phyloP scores from a whole-genome alignment of 2,797 vertebrate species.

The Chromis chromis region DNA sequence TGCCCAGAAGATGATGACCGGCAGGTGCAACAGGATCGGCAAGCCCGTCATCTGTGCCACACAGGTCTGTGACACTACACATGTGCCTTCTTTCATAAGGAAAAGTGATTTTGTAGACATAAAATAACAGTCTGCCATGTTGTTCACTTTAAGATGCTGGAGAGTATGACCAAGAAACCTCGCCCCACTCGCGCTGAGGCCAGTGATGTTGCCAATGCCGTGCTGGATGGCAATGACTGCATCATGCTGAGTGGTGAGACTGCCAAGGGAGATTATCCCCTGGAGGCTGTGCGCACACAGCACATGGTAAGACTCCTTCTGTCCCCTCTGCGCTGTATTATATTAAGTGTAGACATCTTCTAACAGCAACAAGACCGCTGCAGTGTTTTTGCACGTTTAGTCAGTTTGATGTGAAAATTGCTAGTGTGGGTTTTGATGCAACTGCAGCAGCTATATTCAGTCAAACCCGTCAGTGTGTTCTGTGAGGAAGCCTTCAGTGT shows the following conservation, averaged over 20 bases:
- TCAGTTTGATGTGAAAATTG: neutral
- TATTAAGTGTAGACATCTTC: neutral
- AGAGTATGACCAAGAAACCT: conserved; percentile 84
- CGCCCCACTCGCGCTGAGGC: conserved; percentile 82
- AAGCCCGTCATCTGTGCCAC: conserved; percentile 97
- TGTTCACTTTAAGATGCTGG: conserved; percentile 70
- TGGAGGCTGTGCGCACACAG: conserved; percentile 95
- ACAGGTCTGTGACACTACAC: conserved; percentile 84
- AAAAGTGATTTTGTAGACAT: neutral
- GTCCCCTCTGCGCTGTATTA: too few species aligned
- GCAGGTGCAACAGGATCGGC: conserved; percentile 93
- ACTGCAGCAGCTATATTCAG: neutral
- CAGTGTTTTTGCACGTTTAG: neutral
- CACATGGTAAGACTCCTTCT: conserved; percentile 86
- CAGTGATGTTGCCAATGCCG: conserved; percentile 83
- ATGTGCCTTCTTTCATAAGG: neutral
- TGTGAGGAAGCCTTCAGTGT: neutral
- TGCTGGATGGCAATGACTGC: conserved; percentile 86
- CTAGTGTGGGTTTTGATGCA: conserved; percentile 1
- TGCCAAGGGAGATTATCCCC: conserved; percentile 96
- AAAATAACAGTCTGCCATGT: neutral
- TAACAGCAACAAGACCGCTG: neutral
- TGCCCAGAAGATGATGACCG: conserved; percentile 99
- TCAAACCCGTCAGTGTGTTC: neutral
- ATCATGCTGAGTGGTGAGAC: conserved; percentile 99